Base-by-base conservation (phyloP, 1,140 invertebrate species). In the Caenorhabditis inopinata region DNA sequence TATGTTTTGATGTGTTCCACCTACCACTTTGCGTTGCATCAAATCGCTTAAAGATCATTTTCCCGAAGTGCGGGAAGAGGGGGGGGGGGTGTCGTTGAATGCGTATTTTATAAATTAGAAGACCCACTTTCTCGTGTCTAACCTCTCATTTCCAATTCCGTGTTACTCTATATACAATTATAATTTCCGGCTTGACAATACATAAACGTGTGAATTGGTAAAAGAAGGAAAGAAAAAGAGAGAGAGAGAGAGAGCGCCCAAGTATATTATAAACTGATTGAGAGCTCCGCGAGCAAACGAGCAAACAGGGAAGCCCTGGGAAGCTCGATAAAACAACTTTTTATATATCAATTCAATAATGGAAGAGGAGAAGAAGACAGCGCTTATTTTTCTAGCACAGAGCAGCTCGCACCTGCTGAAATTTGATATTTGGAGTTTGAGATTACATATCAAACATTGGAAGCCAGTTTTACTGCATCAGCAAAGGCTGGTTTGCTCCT, bases 91-190 rank as follows among this genome's bases (percentile, higher is more conserved):
- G 58, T 68, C 58, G 58, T 68, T 68, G 58, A 68, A 68, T 68
- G 58, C 58, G 38, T 68, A 68, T 68, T 68, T 68, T 68, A 68
- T 68, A 68, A 68, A 68, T 68, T 68, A 68, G 29, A 23, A 42
- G 38, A 5, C 29, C 23, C 53, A 42, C 9, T 38, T 68, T n/a
- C 58, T 68, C 32, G n/a, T 68, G 32, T 68, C 18, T 18, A 68
- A 68, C 58, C 38, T 68, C 32, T 38, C 27, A 5, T 21, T 42
- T n/a, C 21, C 27, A 23, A 2, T 25, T 32, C 32, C 29, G 38
- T 68, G 58, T 68, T n/a, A 68, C 58, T 23, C 58, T 16, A 6
- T 29, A 32, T 32, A 58, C 29, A 32, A 68, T 38, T 68, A 4
- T 32, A 38, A 68, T 62, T 68, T 68, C 58, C 58, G 58, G 32